These are phyloP conservation scores for Lepas anatifera DNA, from an alignment of 2,888 invertebrate genomes.

Conservation along the genomic window DNA sequence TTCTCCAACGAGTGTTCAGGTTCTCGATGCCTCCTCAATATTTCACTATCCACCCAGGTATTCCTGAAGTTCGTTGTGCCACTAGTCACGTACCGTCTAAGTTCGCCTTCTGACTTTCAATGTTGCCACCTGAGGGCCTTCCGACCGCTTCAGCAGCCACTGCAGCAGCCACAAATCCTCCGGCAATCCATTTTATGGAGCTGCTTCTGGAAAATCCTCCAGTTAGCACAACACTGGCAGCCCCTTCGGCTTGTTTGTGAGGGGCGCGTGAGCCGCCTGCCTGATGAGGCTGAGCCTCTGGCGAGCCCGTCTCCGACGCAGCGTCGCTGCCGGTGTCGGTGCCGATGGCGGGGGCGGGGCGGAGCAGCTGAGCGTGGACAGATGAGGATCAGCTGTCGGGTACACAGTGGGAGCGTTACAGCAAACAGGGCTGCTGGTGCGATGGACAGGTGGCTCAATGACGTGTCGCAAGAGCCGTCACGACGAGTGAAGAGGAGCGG, in stretches of 20 bases:
- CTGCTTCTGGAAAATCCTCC: slow-evolving; percentile 2
- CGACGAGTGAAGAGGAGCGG: too few species aligned
- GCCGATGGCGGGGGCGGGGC: not conserved
- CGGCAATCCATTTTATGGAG: slow-evolving; percentile 1
- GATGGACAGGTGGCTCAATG: not conserved
- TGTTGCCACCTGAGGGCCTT: not conserved
- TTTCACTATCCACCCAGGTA: too few species aligned
- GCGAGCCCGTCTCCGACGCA: too few species aligned
- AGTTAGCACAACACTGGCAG: slow-evolving; percentile 11
- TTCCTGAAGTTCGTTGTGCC: too few species aligned
- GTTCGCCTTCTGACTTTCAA: not conserved
- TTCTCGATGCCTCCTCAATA: too few species aligned
- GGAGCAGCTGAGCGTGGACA: too few species aligned
- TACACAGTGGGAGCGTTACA: not conserved
- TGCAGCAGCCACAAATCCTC: too few species aligned
- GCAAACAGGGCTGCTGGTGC: not conserved
- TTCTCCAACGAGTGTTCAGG: too few species aligned
- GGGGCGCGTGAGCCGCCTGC: not conserved
- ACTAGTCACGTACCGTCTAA: too few species aligned
- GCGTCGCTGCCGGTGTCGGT: not conserved
- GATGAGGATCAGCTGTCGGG: not conserved
- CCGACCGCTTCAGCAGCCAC: not conserved
- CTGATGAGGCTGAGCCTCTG: not conserved
- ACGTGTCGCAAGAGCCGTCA: too few species aligned
- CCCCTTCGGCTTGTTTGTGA: slow-evolving; percentile 7